Percentiles rank a stretch among this genome's conserved stretches.
Conservation (phyloP, 2,888 invertebrate genomes). For the Thereva unica region DNA sequence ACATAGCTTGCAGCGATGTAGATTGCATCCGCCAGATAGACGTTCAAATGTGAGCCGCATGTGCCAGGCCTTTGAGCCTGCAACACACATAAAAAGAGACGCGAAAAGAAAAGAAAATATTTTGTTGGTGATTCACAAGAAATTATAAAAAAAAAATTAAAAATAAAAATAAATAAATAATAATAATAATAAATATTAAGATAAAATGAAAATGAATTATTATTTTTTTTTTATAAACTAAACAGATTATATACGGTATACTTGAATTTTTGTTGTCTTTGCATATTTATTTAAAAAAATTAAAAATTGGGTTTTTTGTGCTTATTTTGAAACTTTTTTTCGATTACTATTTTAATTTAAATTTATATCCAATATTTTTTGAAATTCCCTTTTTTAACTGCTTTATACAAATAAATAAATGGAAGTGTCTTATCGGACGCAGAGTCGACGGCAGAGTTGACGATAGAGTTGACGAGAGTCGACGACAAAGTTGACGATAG, state of each 20-base stretch:
- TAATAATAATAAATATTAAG: constrained; percentile 27
- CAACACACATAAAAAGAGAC: constrained; percentile 60
- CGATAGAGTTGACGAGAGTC: too few species aligned
- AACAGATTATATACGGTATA: constrained; percentile 40
- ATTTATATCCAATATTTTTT: constrained; percentile 12
- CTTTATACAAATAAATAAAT: constrained; percentile 31
- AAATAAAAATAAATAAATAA: constrained; percentile 38
- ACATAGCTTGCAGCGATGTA: constrained; percentile 92
- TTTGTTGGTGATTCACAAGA: constrained; percentile 56
- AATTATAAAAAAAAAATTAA: constrained; percentile 43
- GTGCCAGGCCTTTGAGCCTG: constrained; percentile 94
- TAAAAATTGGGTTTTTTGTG: constrained; percentile 12
- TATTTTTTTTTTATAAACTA: constrained; percentile 38
- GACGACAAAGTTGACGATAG: too few species aligned
- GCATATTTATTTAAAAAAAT: constrained; percentile 13
- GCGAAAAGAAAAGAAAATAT: constrained; percentile 56
- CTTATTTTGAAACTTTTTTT: constrained; percentile 4
- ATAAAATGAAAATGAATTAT: constrained; percentile 20
- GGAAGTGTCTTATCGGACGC: too few species aligned
- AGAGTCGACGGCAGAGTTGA: too few species aligned
- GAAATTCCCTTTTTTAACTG: constrained; percentile 12
- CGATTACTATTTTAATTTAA: constrained; percentile 6
- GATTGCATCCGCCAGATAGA: constrained; percentile 88
- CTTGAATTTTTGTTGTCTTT: constrained; percentile 38
- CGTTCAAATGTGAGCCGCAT: constrained; percentile 94